Base-by-base conservation (phyloP, 2,797 vertebrate genomes). In the Gouania willdenowi region DNA sequence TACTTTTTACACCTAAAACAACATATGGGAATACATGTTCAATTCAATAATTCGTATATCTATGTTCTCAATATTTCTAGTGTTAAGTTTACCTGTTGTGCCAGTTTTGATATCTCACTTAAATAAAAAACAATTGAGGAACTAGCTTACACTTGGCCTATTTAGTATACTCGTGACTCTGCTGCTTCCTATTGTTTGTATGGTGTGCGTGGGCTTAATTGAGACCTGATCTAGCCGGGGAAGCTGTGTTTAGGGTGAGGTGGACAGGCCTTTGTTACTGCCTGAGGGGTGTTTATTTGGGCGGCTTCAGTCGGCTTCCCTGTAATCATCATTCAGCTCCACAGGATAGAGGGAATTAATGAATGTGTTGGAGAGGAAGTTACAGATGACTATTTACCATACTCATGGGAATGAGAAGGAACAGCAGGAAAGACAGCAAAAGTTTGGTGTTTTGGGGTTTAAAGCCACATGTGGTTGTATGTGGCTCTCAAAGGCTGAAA, bases 221-320 rank as follows among this genome's bases (percentile, higher is more conserved):
- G 82, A 83, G 86, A 86, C 77, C 79, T 71, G 79, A 86, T 76
- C 81, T 63, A 21, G 66, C 66, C 9, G 56, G 71, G 71, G 78
- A 82, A 79, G 76, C 84, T 79, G 77, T 84, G 81, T 87, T 85
- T 87, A 79, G 81, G 82, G 77, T 83, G 78, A 85, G 78, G 81
- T 79, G 80, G 84, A 84, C 81, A 73, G 78, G 78, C 78, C 72
- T 82, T 81, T 83, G 81, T 82, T 77, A 77, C 69, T 67, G 82
- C 80, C 77, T 75, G 79, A 77, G 75, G 82, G 84, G 68, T 83
- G 82, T 83, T 83, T 83, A 83, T 83, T 84, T 82, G 79, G 82
- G 84, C 77, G 71, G 79, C 71, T 77, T 85, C 79, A 80, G 60
- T 81, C 69, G 72, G 72, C 77, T 81, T 78, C 83, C 74, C 86